Conservation (phyloP, 2,797 vertebrate species). For the Podargus strigoides region DNA sequence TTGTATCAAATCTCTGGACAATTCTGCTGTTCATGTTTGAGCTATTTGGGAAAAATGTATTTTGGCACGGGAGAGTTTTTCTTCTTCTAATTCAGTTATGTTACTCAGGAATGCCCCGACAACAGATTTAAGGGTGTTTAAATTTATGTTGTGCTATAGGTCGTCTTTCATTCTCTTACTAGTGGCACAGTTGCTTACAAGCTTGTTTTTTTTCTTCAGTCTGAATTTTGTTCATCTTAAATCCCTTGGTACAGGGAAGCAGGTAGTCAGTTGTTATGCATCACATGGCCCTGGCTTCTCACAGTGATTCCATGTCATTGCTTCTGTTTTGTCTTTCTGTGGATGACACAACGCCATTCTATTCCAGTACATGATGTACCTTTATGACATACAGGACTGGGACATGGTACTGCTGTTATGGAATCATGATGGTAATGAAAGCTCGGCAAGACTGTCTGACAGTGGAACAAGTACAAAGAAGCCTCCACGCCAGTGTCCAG, state of each 20-base stretch:
- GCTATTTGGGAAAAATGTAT: constrained; percentile 72
- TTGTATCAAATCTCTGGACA: constrained; percentile 68
- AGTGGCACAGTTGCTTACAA: constrained; percentile 56
- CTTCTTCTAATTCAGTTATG: constrained; percentile 33
- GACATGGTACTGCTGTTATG: neutral
- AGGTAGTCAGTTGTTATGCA: neutral
- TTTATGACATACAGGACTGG: neutral
- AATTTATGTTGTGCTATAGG: constrained; percentile 16
- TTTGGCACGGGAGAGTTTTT: constrained; percentile 72
- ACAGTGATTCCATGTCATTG: neutral
- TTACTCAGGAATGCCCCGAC: constrained; percentile 36
- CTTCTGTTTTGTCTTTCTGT: neutral
- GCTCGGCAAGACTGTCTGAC: neutral
- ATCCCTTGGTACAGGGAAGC: neutral
- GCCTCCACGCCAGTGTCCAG: neutral
- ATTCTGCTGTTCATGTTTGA: constrained; percentile 51
- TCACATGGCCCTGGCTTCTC: neutral
- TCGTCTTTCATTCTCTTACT: constrained; percentile 51
- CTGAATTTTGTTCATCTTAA: constrained; percentile 55
- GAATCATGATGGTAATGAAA: neutral
- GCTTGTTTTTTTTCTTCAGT: constrained; percentile 40
- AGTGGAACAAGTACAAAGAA: neutral
- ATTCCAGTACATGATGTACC: neutral
- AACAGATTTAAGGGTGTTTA: constrained; percentile 17
- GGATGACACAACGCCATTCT: neutral